Evolutionary conservation across 1,140 invertebrate genomes (phyloP).

Genomic region (Littorina saxatilis): DNA sequence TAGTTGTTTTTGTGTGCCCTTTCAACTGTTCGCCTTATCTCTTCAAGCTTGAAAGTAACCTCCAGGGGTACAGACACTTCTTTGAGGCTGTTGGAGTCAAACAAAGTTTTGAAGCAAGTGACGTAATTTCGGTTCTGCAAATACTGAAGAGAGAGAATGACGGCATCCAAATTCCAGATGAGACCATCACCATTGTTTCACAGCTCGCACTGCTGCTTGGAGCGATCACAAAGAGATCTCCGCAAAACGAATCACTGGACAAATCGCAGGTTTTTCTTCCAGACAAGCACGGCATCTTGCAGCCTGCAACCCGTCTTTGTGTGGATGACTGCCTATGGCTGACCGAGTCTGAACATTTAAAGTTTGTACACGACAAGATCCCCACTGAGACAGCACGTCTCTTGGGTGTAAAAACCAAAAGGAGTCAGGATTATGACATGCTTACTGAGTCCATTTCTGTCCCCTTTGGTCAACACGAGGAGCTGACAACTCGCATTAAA

Average conservation of each 20-base stretch:
- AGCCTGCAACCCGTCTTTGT: conserved; percentile 41
- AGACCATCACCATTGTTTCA: not conserved
- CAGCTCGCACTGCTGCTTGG: conserved; percentile 7
- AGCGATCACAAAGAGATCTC: not conserved
- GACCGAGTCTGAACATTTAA: conserved; percentile 33
- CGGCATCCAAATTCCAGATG: not conserved
- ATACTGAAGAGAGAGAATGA: not conserved
- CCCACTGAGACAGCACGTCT: conserved; percentile 39
- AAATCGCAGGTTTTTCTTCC: conserved; percentile 36
- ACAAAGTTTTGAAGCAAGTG: conserved; percentile 27
- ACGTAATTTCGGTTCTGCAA: conserved; percentile 32
- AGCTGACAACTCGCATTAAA: conserved; percentile 63
- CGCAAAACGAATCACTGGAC: not conserved
- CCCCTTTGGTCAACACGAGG: conserved; percentile 69
- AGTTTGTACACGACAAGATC: conserved; percentile 52
- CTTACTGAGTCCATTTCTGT: conserved; percentile 7
- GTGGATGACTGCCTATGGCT: conserved; percentile 50
- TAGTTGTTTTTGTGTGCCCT: conserved; percentile 41
- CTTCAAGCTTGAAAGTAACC: conserved; percentile 36
- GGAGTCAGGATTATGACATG: conserved; percentile 36
- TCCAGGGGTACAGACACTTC: conserved; percentile 2
- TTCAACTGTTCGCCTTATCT: conserved; percentile 50
- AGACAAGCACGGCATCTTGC: conserved; percentile 38
- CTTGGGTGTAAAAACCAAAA: conserved; percentile 56
- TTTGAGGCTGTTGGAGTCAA: conserved; percentile 50